Conservation (phyloP, 64 coral and sea anemone genomes). For the Anthopleura sola region DNA sequence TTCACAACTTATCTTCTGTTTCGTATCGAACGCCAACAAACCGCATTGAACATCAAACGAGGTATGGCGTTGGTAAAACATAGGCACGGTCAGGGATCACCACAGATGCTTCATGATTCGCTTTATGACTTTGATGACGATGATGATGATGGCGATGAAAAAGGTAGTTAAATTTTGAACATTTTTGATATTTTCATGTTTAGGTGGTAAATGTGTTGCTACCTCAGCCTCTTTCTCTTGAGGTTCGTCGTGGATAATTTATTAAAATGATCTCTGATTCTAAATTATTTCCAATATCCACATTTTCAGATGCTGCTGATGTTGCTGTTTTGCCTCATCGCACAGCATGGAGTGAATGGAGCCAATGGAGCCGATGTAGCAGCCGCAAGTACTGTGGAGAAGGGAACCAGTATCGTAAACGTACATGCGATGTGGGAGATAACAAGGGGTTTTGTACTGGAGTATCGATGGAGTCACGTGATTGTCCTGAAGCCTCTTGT, state of each 20-base stretch:
- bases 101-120: neutral
- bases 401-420: slow-evolving; percentile 68
- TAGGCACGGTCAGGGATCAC: neutral
- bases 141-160: neutral
- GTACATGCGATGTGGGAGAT: slow-evolving; percentile 51
- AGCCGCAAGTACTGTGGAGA: slow-evolving; percentile 73
- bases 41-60: neutral
- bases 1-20: slow-evolving; percentile 1
- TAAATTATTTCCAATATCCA: too few relatives aligned
- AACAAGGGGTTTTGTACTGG: slow-evolving; percentile 51
- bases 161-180: neutral
- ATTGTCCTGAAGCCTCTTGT: slow-evolving; percentile 63
- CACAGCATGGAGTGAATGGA: slow-evolving; percentile 66
- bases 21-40: slow-evolving; percentile 3
- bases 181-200: too few relatives aligned
- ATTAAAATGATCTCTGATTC: too few relatives aligned
- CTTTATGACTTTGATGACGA: neutral
- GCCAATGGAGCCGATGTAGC: slow-evolving; percentile 63
- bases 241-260: too few relatives aligned
- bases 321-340: neutral
- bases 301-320: too few relatives aligned
- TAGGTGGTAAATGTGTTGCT: too few relatives aligned
- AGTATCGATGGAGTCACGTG: slow-evolving; percentile 74
- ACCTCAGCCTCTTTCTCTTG: too few relatives aligned
- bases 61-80: neutral